A percentile compares a stretch with the other conserved stretches of the same genome.
Evolutionary conservation across 2,888 invertebrate genomes (phyloP).

Genomic region (Temnothorax rugatulus): DNA sequence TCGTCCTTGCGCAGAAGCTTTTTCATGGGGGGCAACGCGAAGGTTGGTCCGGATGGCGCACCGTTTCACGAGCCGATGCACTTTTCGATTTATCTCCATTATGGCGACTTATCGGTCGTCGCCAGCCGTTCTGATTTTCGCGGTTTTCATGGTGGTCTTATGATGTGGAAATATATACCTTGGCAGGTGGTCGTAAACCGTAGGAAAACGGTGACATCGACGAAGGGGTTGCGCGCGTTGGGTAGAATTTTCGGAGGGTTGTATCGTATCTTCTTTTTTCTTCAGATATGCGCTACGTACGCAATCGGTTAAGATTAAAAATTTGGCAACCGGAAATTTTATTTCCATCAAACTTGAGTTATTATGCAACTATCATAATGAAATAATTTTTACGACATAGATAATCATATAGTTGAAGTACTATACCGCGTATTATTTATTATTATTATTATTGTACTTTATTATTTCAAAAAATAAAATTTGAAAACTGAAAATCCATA

Average conservation of each 20-base stretch:
- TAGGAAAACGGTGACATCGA: background rate
- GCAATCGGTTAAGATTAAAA: slow-evolving; percentile 1
- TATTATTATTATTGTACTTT: background rate
- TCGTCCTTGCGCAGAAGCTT: slow-evolving; percentile 81
- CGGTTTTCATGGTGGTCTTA: slow-evolving; percentile 66
- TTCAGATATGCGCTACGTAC: background rate
- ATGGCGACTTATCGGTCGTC: slow-evolving; percentile 80
- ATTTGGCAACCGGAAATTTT: background rate
- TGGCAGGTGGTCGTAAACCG: slow-evolving; percentile 14
- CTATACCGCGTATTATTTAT: background rate
- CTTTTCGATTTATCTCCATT: slow-evolving; percentile 83
- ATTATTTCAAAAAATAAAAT: background rate
- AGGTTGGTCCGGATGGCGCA: slow-evolving; percentile 45
- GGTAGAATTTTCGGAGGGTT: slow-evolving; percentile 21
- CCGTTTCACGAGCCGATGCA: slow-evolving; percentile 83
- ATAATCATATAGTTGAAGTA: background rate
- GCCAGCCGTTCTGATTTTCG: slow-evolving; percentile 75
- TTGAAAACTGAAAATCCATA: background rate
- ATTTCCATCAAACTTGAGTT: background rate
- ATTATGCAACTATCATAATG: background rate
- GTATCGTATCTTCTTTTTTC: background rate
- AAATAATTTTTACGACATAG: background rate
- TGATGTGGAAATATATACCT: slow-evolving; percentile 79
- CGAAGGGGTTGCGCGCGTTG: background rate
- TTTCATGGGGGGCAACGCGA: slow-evolving; percentile 61